Base-by-base conservation (phyloP, 2,888 invertebrate species). In the Megamerina dolium region DNA sequence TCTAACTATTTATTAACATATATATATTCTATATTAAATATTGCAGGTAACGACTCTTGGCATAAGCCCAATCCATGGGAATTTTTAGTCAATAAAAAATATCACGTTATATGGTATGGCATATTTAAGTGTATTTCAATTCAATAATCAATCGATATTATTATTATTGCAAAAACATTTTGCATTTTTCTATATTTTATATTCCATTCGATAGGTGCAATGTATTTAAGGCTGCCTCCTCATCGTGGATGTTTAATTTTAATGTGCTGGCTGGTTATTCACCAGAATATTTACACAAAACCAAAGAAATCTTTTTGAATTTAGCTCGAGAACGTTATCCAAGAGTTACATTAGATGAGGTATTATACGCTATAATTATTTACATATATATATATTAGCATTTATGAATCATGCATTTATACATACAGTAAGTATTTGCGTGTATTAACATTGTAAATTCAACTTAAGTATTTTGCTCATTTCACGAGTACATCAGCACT, bases 221-320 rank as follows among this genome's bases (percentile, higher is more conserved):
- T 63, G 81, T 86, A 49, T 86, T 86, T 66, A 86, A 86, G 75
- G 85, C 86, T 5, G 87, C 86, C 3, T 89, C 89, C n/a, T 87
- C 89, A 14, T 88, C 89, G 1, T 90, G 90, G 89, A 87, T 90
- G 84, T 88, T 88, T 72, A 89, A 89, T 72, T 89, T 90, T 72
- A 88, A 89, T 70, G 73, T 87, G 40, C 79, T 90, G 70, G 88
- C 88, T 8, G 89, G 89, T 57, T 87, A 88, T 69, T 80, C 82
- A 45, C 81, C 85, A 9, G 79, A 80, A 40, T 88, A 84, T 72
- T 73, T 88, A 55, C 82, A 81, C 63, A 82, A 82, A 60, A 87
- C 84, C 43, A 85, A 85, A 66, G 77, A 83, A 60, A 87, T 88
- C 38, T 85, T 87, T 37, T 75, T 89, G 52, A 81, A 82, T 53